Evolutionary conservation across 2,888 invertebrate species (phyloP).

Genomic region (Halocaridina rubra): DNA sequence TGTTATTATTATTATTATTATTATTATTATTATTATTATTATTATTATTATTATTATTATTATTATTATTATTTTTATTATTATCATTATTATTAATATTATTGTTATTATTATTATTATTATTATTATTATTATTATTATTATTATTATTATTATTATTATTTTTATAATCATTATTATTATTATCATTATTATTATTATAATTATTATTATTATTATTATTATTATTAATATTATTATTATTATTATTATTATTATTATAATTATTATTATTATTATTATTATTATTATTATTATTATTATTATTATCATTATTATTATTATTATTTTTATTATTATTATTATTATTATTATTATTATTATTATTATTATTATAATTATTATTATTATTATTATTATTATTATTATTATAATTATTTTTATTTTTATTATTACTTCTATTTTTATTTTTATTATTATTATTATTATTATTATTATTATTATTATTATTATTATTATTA

Average conservation of each 20-base stretch:
- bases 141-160: background rate
- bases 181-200: background rate
- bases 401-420: background rate
- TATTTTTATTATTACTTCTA: background rate
- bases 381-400: background rate
- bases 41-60: background rate
- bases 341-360: background rate
- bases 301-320: no score
- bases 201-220: background rate
- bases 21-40: background rate
- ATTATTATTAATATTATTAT: background rate
- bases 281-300: background rate
- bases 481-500: background rate
- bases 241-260: background rate
- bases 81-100: background rate
- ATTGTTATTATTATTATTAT: background rate
- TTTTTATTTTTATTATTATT: background rate
- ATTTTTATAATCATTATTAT: background rate
- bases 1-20: background rate
- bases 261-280: background rate
- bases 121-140: background rate
- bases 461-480: background rate
- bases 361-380: background rate
- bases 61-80: background rate
- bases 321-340: background rate